Evolutionary conservation across 2,797 vertebrate genomes (phyloP).

Genomic region (Rhynchotus rufescens): DNA sequence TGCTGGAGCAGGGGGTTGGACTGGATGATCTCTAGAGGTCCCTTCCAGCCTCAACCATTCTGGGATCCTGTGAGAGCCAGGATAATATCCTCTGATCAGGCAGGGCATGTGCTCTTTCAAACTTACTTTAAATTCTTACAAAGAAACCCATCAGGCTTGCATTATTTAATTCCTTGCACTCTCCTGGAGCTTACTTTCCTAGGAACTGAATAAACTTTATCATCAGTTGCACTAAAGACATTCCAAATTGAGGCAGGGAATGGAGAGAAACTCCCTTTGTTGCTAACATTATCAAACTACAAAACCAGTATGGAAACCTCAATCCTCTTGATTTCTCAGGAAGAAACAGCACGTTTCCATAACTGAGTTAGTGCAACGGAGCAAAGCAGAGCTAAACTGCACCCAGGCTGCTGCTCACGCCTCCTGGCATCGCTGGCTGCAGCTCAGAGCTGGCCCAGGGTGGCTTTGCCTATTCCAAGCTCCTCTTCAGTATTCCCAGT

Average conservation of each 20-base stretch:
- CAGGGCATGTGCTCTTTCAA: background rate
- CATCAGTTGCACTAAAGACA: background rate
- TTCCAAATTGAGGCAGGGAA: background rate
- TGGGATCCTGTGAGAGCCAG: background rate
- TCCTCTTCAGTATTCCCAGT: background rate
- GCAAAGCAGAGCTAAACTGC: background rate
- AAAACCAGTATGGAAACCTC: background rate
- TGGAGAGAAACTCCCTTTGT: background rate
- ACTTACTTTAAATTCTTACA: background rate
- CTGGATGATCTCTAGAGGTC: too few species aligned
- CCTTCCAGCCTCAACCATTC: too few species aligned
- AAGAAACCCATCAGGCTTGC: background rate
- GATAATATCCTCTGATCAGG: background rate
- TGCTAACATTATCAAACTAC: rapidly evolving
- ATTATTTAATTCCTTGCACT: background rate
- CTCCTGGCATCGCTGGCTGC: background rate
- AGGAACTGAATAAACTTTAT: background rate
- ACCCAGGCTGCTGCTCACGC: background rate
- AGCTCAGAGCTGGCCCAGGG: background rate
- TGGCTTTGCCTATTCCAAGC: background rate
- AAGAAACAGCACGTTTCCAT: background rate
- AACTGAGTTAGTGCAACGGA: background rate
- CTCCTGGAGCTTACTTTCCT: background rate
- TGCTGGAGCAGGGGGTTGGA: too few species aligned
- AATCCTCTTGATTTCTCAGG: background rate